Conservation (phyloP, 2,797 vertebrate genomes). For the Pterois miles region DNA sequence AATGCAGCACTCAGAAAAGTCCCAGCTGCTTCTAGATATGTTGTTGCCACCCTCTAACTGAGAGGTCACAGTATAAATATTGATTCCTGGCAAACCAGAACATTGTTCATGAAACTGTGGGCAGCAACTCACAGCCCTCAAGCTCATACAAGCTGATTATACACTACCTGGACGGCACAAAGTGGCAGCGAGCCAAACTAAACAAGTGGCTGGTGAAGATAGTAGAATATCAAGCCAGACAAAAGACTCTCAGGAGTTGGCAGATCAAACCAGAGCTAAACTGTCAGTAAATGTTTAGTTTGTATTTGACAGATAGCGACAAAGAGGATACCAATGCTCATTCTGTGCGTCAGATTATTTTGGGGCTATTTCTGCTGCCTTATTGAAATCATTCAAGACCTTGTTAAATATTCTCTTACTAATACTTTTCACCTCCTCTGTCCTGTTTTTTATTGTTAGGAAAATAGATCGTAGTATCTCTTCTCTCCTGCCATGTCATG, state of each 20-base stretch:
- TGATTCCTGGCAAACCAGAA: constrained; percentile 20
- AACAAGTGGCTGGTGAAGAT: constrained; percentile 43
- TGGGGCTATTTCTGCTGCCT: neutral
- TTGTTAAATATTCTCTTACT: neutral
- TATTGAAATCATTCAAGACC: neutral
- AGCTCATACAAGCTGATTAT: constrained; percentile 38
- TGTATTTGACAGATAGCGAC: neutral
- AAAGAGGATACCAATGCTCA: neutral
- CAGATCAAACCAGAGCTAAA: neutral
- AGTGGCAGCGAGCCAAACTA: constrained; percentile 35
- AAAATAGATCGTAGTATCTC: neutral
- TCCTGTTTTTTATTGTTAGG: neutral
- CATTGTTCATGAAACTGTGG: constrained; percentile 33
- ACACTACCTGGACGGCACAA: constrained; percentile 31
- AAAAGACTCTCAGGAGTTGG: constrained; percentile 6
- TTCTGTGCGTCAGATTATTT: neutral
- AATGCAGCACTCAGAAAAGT: neutral
- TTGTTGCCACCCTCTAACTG: neutral
- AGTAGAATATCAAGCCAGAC: neutral
- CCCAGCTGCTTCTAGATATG: neutral
- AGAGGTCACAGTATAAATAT: constrained; percentile 37
- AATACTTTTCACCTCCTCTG: neutral
- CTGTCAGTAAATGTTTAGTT: constrained; percentile 8
- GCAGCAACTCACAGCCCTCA: constrained; percentile 22
- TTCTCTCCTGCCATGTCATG: neutral